Percentiles rank a stretch among this genome's conserved stretches.
Evolutionary conservation across 2,797 vertebrate genomes (phyloP).

Genomic region (Helostoma temminkii): DNA sequence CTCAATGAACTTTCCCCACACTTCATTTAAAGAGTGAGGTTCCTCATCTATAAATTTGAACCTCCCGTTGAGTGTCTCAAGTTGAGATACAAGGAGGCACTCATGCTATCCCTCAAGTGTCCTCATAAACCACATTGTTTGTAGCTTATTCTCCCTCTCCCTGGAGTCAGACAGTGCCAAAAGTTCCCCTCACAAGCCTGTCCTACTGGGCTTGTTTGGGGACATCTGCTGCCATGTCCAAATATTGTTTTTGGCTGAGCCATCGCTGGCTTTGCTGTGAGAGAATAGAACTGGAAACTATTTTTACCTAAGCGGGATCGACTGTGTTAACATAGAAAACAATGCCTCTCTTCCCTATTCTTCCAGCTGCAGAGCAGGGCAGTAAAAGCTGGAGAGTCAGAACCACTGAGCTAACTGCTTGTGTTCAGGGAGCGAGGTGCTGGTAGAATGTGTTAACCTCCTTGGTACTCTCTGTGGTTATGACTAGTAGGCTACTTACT

Average conservation of each 20-base stretch:
- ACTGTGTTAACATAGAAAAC: conserved; percentile 80
- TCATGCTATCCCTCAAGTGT: conserved; percentile 59
- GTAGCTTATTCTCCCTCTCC: conserved; percentile 47
- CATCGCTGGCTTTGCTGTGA: conserved; percentile 58
- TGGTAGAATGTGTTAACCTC: conserved; percentile 32
- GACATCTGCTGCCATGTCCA: conserved; percentile 84
- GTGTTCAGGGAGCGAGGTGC: conserved; percentile 16
- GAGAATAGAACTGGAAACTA: conserved; percentile 78
- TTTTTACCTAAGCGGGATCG: conserved; percentile 78
- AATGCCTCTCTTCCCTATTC: conserved; percentile 69
- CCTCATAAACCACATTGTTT: conserved; percentile 70
- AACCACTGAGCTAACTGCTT: conserved; percentile 8
- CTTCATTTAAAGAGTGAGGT: conserved; percentile 59
- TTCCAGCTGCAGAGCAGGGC: conserved; percentile 71
- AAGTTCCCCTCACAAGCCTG: conserved; percentile 65
- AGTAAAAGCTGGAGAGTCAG: conserved; percentile 39
- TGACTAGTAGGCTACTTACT: neutral
- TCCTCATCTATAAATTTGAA: conserved; percentile 61
- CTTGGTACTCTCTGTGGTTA: conserved; percentile 13
- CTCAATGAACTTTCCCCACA: conserved; percentile 46
- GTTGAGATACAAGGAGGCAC: conserved; percentile 50
- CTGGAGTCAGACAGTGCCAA: conserved; percentile 52
- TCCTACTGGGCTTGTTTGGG: conserved; percentile 76
- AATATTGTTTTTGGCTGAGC: conserved; percentile 83
- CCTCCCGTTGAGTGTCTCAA: conserved; percentile 52